Conservation (phyloP, 53 echinoderm and acorn worm species). For the Hippasteria phrygiana region DNA sequence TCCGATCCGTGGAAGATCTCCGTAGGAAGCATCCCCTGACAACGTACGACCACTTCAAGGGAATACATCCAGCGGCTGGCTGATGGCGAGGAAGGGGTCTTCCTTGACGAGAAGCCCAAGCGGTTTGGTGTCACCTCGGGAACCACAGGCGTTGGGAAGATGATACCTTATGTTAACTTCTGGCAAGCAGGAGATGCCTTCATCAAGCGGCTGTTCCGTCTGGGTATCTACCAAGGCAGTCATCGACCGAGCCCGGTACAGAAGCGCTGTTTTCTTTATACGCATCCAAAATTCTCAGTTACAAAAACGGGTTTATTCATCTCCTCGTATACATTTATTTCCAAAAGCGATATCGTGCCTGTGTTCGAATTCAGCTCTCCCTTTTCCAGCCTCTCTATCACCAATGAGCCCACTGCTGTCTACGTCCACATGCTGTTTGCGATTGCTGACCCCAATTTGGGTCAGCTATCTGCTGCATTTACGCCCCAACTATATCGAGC, state of each 20-base stretch:
- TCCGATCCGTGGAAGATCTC: conserved; percentile 68
- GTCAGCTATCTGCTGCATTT: conserved; percentile 57
- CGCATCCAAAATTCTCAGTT: not conserved
- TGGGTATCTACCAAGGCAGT: not conserved
- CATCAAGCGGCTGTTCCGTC: not conserved
- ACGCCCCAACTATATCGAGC: conserved; percentile 50
- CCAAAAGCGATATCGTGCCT: not conserved
- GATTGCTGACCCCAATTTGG: conserved; percentile 68
- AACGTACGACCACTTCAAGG: conserved; percentile 73
- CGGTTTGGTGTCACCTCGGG: conserved; percentile 75
- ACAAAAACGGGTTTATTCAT: not conserved
- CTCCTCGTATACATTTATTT: not conserved
- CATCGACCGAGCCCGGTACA: conserved; percentile 21
- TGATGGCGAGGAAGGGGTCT: conserved; percentile 59
- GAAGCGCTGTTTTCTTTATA: conserved; percentile 37
- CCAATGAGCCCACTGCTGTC: conserved; percentile 6
- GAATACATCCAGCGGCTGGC: conserved; percentile 76
- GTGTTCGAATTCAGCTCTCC: conserved; percentile 17
- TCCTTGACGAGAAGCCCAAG: conserved; percentile 42
- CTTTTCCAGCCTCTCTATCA: not conserved
- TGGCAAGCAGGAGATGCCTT: not conserved
- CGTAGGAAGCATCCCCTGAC: conserved; percentile 74
- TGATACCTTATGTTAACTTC: conserved; percentile 47
- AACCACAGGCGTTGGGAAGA: conserved; percentile 81
- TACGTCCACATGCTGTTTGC: conserved; percentile 86